Evolutionary conservation across 2,113 vertebrate species (phyloP).

Genomic region (Gadus chalcogrammus): DNA sequence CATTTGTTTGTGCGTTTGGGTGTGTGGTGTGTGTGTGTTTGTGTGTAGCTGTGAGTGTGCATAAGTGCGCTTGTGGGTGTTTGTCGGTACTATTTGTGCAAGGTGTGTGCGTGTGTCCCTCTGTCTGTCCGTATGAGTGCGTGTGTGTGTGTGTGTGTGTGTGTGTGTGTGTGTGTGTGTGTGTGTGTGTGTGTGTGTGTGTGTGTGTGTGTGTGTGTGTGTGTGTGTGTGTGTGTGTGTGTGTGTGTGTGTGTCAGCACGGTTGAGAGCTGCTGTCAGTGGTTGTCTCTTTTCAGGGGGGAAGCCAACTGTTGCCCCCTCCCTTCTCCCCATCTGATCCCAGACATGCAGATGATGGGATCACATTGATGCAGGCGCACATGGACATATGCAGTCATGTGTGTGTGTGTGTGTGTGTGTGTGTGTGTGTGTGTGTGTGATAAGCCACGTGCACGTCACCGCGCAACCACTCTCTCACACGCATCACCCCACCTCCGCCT

Average conservation of each 20-base stretch:
- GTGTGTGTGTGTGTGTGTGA: too few species aligned
- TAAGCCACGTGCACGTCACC: too few species aligned
- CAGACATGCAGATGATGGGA: constrained; percentile 47
- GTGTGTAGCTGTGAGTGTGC: not conserved
- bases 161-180: not conserved
- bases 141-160: constrained; percentile 6
- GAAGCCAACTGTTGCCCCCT: constrained; percentile 54
- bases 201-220: not conserved
- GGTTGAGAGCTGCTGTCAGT: constrained; percentile 52
- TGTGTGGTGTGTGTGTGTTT: not conserved
- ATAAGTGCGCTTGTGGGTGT: not conserved
- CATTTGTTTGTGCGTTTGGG: not conserved
- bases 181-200: constrained; percentile 10
- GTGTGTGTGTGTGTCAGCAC: constrained; percentile 8
- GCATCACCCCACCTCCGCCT: not conserved
- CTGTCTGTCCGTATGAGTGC: not conserved
- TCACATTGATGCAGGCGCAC: constrained; percentile 32
- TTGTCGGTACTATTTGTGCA: not conserved
- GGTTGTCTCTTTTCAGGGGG: constrained; percentile 34
- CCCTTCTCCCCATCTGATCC: constrained; percentile 46
- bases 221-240: constrained; percentile 6
- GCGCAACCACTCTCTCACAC: constrained; percentile 1
- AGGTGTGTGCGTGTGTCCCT: not conserved
- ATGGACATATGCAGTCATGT: constrained; percentile 38
- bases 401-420: too few species aligned